Percentiles rank a stretch among this genome's conserved stretches.
Evolutionary conservation across 2,797 vertebrate species (phyloP).

Genomic region (Gouania willdenowi): DNA sequence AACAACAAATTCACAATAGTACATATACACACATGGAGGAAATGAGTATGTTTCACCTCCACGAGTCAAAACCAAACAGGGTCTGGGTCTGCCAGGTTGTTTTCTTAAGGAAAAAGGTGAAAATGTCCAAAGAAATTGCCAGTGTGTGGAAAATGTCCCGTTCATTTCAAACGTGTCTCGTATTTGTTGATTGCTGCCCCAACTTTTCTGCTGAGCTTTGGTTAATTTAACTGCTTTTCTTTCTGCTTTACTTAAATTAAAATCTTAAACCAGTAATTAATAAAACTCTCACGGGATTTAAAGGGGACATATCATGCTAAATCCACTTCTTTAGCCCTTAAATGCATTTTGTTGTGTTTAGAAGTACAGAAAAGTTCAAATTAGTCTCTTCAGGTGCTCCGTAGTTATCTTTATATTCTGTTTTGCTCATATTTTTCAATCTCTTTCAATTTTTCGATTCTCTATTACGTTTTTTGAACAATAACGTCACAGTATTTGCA

Average conservation of each 20-base stretch:
- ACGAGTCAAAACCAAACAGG: constrained; percentile 54
- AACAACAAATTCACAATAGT: constrained; percentile 8
- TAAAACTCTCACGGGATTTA: no score
- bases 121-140: constrained; percentile 58
- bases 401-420: no score
- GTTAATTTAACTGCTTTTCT: constrained; percentile 50
- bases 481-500: no score
- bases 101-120: constrained; percentile 61
- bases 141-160: constrained; percentile 55
- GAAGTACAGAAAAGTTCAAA: no score
- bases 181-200: constrained; percentile 34
- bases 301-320: no score
- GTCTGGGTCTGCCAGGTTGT: constrained; percentile 51
- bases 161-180: constrained; percentile 43
- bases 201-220: constrained; percentile 49
- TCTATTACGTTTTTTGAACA: no score
- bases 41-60: constrained; percentile 53
- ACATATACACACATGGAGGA: constrained; percentile 33
- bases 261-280: no score
- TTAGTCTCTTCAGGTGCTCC: no score
- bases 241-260: constrained; percentile 34
- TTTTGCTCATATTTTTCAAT: no score
- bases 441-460: no score
- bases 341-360: no score
- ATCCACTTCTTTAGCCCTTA: no score